These are phyloP conservation scores for Cylindroiulus punctatus DNA, from an alignment of 2,888 invertebrate genomes.

Conservation along the genomic window DNA sequence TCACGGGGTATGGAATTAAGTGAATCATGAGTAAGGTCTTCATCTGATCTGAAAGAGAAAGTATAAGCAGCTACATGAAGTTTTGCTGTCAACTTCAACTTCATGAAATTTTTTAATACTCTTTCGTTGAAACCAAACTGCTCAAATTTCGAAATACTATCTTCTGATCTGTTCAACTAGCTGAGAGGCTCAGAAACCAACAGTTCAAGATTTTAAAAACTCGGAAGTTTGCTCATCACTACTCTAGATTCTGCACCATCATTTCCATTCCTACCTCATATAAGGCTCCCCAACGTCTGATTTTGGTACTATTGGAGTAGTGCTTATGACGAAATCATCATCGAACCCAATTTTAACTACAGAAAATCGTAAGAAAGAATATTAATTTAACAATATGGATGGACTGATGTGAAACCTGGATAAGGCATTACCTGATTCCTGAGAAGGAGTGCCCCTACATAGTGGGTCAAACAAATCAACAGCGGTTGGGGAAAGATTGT, in stretches of 20 bases:
- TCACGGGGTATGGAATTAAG: slow-evolving; percentile 69
- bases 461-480: slow-evolving; percentile 53
- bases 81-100: too few relatives aligned
- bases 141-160: too few relatives aligned
- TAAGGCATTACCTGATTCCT: slow-evolving; percentile 42
- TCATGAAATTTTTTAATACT: too few relatives aligned
- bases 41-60: slow-evolving; percentile 49
- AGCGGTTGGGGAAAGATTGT: background rate
- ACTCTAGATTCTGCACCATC: too few relatives aligned
- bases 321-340: slow-evolving; percentile 64
- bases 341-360: slow-evolving; percentile 55
- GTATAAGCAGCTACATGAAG: background rate
- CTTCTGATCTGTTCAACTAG: too few relatives aligned
- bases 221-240: too few relatives aligned
- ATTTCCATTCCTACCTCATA: slow-evolving; percentile 51
- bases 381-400: background rate
- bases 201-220: too few relatives aligned
- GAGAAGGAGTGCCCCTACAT: background rate
- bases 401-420: background rate
- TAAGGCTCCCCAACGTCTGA: background rate
- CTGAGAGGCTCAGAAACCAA: too few relatives aligned
- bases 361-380: background rate
- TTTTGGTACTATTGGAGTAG: background rate
- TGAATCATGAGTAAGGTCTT: slow-evolving; percentile 52
- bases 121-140: too few relatives aligned